Percentiles rank a stretch among this genome's conserved stretches.
These are phyloP conservation scores for Yponomeuta evonymella DNA, from an alignment of 2,888 invertebrate species.

Conservation along the genomic window DNA sequence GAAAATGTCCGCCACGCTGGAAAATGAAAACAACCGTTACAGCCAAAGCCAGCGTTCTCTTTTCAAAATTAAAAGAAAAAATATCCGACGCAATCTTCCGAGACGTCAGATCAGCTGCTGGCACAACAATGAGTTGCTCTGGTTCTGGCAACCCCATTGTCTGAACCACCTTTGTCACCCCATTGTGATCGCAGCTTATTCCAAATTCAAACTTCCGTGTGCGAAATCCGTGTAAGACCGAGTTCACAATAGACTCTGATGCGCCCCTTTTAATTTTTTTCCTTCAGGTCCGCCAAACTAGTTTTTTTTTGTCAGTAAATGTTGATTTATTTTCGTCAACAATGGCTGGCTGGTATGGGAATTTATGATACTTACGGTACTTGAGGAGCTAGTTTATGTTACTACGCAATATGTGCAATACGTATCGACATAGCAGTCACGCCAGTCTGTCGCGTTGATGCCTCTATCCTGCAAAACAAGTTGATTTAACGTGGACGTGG, in stretches of 20 bases:
- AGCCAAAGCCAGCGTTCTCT: slow-evolving; percentile 24
- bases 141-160: slow-evolving; percentile 56
- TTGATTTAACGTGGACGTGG: no score
- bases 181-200: slow-evolving; percentile 59
- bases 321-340: slow-evolving; percentile 72
- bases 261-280: slow-evolving; percentile 48
- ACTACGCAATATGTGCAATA: slow-evolving; percentile 22
- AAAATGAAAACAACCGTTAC: neutral
- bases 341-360: slow-evolving; percentile 63
- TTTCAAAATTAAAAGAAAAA: slow-evolving; percentile 39
- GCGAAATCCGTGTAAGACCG: slow-evolving; percentile 53
- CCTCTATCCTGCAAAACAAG: no score
- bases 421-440: neutral
- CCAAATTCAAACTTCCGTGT: slow-evolving; percentile 66
- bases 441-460: no score
- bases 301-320: slow-evolving; percentile 65
- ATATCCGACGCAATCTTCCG: slow-evolving; percentile 37
- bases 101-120: slow-evolving; percentile 54
- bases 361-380: slow-evolving; percentile 43
- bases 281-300: slow-evolving; percentile 47
- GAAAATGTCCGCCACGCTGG: neutral
- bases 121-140: slow-evolving; percentile 51
- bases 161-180: slow-evolving; percentile 43
- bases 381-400: slow-evolving; percentile 37
- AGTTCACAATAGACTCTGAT: slow-evolving; percentile 35